Conservation (phyloP, 2,113 vertebrate species). For the Ursus arctos region DNA sequence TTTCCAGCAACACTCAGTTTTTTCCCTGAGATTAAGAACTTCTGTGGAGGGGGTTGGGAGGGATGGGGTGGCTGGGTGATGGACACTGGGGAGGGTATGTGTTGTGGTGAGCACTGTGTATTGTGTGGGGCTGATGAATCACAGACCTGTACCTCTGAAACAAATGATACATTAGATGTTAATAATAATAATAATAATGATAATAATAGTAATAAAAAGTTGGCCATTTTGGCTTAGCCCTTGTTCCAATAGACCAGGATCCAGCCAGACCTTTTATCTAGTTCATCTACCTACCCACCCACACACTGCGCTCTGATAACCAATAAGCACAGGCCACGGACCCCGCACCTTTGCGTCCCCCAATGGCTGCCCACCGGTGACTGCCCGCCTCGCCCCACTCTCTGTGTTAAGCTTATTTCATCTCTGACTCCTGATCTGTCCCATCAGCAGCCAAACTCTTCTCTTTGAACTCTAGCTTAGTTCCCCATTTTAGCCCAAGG, state of each 20-base stretch:
- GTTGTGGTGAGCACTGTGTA: too few relatives aligned
- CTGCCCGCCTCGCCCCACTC: not conserved
- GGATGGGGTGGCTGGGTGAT: too few relatives aligned
- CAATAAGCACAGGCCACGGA: accelerated
- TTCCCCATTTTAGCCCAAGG: not conserved
- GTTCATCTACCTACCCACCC: accelerated
- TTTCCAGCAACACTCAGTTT: too few relatives aligned
- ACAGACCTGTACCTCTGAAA: too few relatives aligned
- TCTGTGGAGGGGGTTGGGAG: too few relatives aligned
- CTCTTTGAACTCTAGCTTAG: not conserved
- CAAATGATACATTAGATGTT: too few relatives aligned
- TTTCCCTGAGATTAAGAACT: too few relatives aligned
- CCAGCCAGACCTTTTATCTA: not conserved
- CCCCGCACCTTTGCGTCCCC: not conserved
- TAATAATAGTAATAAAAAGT: not conserved
- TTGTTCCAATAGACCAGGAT: not conserved
- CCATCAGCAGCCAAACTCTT: not conserved
- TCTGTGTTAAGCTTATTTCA: not conserved
- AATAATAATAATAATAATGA: too few relatives aligned
- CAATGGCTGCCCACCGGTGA: too few relatives aligned
- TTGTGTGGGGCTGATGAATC: too few relatives aligned
- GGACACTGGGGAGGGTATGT: too few relatives aligned
- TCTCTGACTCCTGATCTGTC: not conserved
- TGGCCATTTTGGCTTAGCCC: not conserved
- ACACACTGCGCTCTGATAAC: not conserved